phyloP scores from a whole-genome alignment of 2,888 invertebrate genomes.

The Drosophila paramelanica region DNA sequence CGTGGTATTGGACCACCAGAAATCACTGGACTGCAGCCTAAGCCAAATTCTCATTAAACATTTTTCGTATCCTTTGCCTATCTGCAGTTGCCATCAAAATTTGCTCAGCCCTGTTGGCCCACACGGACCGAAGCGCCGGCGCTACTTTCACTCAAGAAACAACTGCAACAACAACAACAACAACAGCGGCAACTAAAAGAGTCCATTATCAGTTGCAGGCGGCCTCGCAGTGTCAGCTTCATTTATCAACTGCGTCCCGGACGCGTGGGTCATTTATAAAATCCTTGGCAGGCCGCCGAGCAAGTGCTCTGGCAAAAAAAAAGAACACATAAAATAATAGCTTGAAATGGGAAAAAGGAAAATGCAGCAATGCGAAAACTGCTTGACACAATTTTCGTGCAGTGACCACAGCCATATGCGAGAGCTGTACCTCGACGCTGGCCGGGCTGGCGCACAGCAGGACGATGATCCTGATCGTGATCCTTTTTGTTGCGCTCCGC shows the following conservation, averaged over 20 bases:
- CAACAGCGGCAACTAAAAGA: constrained; percentile 28
- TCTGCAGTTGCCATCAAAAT: constrained; percentile 48
- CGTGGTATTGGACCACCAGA: constrained; percentile 64
- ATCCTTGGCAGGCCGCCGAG: constrained; percentile 34
- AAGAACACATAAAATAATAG: not conserved
- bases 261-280: constrained; percentile 72
- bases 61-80: constrained; percentile 46
- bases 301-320: constrained; percentile 47
- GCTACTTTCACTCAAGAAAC: constrained; percentile 69
- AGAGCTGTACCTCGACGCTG: not conserved
- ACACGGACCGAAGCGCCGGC: constrained; percentile 62
- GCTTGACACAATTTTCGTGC: constrained; percentile 55
- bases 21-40: constrained; percentile 19
- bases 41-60: constrained; percentile 40
- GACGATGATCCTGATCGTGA: constrained; percentile 49
- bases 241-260: constrained; percentile 63
- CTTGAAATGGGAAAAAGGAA: constrained; percentile 7
- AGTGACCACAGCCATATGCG: constrained; percentile 42
- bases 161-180: constrained; percentile 6
- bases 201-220: constrained; percentile 63
- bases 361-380: constrained; percentile 51
- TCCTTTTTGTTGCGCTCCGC: constrained; percentile 51
- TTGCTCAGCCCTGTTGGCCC: constrained; percentile 53
- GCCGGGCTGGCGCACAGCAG: constrained; percentile 55
- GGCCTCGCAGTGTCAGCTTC: constrained; percentile 53